Percentiles rank a stretch among this genome's conserved stretches.
Evolutionary conservation across 2,797 vertebrate species (phyloP).

Genomic region (Hoplostethus atlanticus): DNA sequence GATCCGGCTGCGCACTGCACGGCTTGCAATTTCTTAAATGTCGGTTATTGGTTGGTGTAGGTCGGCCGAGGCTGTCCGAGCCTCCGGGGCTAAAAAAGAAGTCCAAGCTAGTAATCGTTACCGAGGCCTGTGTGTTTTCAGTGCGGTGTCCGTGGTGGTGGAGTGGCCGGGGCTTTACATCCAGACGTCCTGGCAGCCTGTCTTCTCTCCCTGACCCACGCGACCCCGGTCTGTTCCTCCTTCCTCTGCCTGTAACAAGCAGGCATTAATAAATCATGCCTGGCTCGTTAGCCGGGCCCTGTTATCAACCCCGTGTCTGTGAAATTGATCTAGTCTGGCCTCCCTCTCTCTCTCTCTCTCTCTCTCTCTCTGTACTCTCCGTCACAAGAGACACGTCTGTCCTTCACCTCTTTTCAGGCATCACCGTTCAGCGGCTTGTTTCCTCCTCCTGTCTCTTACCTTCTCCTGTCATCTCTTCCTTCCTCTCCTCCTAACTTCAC

Average conservation of each 20-base stretch:
- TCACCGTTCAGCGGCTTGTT: slow-evolving; percentile 34
- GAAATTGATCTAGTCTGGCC: slow-evolving; percentile 72
- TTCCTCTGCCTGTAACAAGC: slow-evolving; percentile 67
- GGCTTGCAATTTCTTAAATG: slow-evolving; percentile 26
- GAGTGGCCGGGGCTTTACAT: slow-evolving; percentile 55
- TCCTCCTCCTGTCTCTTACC: slow-evolving; percentile 2
- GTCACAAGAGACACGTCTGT: slow-evolving; percentile 51
- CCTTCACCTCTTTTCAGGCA: slow-evolving; percentile 49
- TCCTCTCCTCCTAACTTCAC: not conserved
- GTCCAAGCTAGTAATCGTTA: slow-evolving; percentile 65
- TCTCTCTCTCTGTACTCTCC: slow-evolving; percentile 29
- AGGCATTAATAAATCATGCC: slow-evolving; percentile 80
- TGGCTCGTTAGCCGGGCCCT: slow-evolving; percentile 74
- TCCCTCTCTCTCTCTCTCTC: slow-evolving; percentile 1
- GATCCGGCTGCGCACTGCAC: slow-evolving; percentile 12
- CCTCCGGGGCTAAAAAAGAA: slow-evolving; percentile 45
- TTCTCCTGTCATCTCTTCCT: not conserved
- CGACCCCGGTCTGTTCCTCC: slow-evolving; percentile 52
- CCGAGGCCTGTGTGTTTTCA: slow-evolving; percentile 64
- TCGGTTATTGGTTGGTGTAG: slow-evolving; percentile 43
- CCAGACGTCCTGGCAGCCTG: slow-evolving; percentile 37
- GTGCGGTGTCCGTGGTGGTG: slow-evolving; percentile 49
- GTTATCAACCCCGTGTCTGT: slow-evolving; percentile 70
- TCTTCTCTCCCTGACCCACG: slow-evolving; percentile 59
- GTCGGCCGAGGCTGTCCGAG: slow-evolving; percentile 40